Evolutionary conservation across 2,888 invertebrate species (phyloP).

Genomic region (Lathronympha strigana): DNA sequence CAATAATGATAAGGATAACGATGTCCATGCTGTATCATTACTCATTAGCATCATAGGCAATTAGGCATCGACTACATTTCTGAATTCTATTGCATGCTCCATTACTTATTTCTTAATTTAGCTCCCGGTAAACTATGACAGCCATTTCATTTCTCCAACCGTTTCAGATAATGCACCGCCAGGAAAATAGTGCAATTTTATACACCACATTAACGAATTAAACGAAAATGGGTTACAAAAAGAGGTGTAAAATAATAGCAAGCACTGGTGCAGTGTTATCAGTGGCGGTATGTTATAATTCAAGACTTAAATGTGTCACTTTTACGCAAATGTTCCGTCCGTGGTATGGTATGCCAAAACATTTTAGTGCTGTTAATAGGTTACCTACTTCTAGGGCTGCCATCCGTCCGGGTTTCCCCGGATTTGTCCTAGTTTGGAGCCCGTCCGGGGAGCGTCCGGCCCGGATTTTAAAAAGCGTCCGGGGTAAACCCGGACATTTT

Average conservation of each 20-base stretch:
- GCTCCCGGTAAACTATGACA: background rate
- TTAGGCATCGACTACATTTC: background rate
- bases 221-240: constrained; percentile 13
- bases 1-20: constrained; percentile 12
- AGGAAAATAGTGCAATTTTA: constrained; percentile 32
- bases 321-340: background rate
- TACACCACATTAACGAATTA: constrained; percentile 27
- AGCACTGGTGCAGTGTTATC: constrained; percentile 20
- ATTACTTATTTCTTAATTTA: no score
- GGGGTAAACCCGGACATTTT: no score
- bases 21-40: constrained; percentile 7
- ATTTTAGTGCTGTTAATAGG: constrained; percentile 3
- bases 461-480: no score
- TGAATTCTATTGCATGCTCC: background rate
- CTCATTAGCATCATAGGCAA: background rate
- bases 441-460: no score
- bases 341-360: constrained; percentile 1
- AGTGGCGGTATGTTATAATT: constrained; percentile 2
- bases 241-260: constrained; percentile 8
- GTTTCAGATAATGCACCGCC: constrained; percentile 23
- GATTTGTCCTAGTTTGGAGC: no score
- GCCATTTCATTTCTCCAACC: constrained; percentile 9
- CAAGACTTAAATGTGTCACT: constrained; percentile 15
- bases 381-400: background rate
- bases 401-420: no score